Evolutionary conservation across 2,888 invertebrate genomes (phyloP).

Genomic region (Dynastes grantii): DNA sequence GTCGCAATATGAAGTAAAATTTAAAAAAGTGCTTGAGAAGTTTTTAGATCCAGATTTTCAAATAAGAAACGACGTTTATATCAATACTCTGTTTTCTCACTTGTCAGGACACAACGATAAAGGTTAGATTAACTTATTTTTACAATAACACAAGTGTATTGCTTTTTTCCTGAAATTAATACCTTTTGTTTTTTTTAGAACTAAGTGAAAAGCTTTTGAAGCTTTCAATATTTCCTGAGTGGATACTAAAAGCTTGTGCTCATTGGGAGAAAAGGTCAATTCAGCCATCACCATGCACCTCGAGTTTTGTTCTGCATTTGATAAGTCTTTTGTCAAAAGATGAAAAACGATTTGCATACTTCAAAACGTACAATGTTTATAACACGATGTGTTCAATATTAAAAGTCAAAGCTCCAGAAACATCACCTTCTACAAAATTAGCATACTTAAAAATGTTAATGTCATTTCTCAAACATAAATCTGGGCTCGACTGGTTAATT

Average conservation of each 20-base stretch:
- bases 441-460: conserved; percentile 79
- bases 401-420: conserved; percentile 64
- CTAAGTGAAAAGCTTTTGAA: conserved; percentile 65
- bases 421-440: conserved; percentile 78
- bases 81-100: conserved; percentile 78
- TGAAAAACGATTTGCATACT: conserved; percentile 76
- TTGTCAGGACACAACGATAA: conserved; percentile 71
- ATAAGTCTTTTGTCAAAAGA: conserved; percentile 75
- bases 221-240: conserved; percentile 67
- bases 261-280: conserved; percentile 66
- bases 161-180: conserved; percentile 13
- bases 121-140: conserved; percentile 66
- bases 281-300: conserved; percentile 70
- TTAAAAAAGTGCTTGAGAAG: conserved; percentile 74
- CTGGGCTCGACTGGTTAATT: conserved; percentile 80
- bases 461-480: conserved; percentile 75
- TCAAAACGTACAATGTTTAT: conserved; percentile 71
- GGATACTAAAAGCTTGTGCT: conserved; percentile 70
- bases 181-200: conserved; percentile 62
- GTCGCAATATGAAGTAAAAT: conserved; percentile 70
- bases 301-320: conserved; percentile 78
- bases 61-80: conserved; percentile 76
- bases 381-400: conserved; percentile 66
- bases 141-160: conserved; percentile 27
- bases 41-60: conserved; percentile 76